Conservation (phyloP, 2,797 vertebrate genomes). For the Heliangelus exortis region DNA sequence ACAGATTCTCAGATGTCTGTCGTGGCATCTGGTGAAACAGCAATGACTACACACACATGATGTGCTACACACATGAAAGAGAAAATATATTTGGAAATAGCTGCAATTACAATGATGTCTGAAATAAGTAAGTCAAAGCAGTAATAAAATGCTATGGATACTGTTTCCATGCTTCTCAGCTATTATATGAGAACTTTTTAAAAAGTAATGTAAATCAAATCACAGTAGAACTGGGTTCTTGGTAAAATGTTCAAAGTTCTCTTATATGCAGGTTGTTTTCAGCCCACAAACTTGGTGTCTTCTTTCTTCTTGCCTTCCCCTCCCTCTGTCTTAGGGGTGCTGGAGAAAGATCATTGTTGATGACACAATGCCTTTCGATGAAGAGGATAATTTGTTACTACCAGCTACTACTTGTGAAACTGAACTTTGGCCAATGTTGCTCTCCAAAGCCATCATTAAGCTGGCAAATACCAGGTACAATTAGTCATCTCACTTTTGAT, state of each 20-base stretch:
- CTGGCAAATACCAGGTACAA: slow-evolving; percentile 90
- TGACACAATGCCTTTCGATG: slow-evolving; percentile 90
- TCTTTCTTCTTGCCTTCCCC: not conserved
- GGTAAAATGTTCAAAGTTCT: slow-evolving; percentile 7
- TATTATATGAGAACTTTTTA: not conserved
- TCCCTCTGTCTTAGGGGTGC: slow-evolving; percentile 81
- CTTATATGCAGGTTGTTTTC: not conserved
- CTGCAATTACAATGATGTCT: not conserved
- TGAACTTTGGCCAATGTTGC: slow-evolving; percentile 95
- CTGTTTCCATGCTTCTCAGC: not conserved
- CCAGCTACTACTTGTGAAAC: slow-evolving; percentile 83
- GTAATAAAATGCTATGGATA: not conserved
- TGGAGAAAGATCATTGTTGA: slow-evolving; percentile 95
- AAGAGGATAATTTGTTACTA: slow-evolving; percentile 87
- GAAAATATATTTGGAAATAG: not conserved
- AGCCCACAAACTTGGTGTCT: not conserved
- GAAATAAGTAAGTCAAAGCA: not conserved
- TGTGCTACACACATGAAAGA: not conserved
- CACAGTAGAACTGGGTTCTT: not conserved
- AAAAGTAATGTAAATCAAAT: slow-evolving; percentile 15
- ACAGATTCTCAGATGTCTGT: not conserved
- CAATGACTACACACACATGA: not conserved
- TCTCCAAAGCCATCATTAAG: slow-evolving; percentile 94
- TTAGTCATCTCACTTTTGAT: not conserved
- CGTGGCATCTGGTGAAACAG: not conserved